Evolutionary conservation across 2,113 vertebrate species (phyloP), one percentile per base, ranked within the genome.

Genomic region (Gnathonemus echidnorhynchus): DNA sequence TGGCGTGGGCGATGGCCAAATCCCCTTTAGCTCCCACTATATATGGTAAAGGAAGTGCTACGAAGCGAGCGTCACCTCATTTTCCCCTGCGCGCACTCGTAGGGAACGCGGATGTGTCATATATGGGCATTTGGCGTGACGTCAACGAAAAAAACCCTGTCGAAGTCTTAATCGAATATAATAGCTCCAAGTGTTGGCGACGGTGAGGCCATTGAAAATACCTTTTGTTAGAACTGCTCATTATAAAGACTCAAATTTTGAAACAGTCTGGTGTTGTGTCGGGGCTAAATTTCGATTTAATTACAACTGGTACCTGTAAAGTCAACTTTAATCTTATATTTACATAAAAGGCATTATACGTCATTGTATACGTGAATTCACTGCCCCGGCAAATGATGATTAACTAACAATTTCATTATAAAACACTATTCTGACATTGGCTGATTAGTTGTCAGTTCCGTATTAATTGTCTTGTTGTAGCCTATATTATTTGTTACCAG

Each of bases 41-140:
- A 93, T 93, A 93, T 91, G 92, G 91, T 7, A 88, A 90, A 80
- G 92, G 92, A 93, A 94, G 90, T 90, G 62, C 56, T 89, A 45
- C 86, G 24, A 70, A 91, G 90, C 77, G 58, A 86, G 90, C 91
- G 17, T 92, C 89, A 91, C 86, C 89, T 91, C 58, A 31, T 91
- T 94, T 93, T 92, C 90, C 91, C 45, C 87, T 35, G 80, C 56
- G 8, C 45, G n/a, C 31, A n/a, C 66, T 42, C 31, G 19, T 88
- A 49, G 74, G 58, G 88, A 49, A 31, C 17, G 1, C 91, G 93
- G 93, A 94, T 90, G 89, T 66, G 58, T 91, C 90, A 89, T 91
- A 91, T 94, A 92, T 93, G 92, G 93, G 49, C 89, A 92, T 88
- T 53, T 39, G 24, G 39, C 74, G 89, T 92, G 92, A 94, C 91